Percentiles rank a stretch among this genome's conserved stretches.
phyloP scores from a whole-genome alignment of 2,113 vertebrate genomes.

The Macheiramphus alcinus region DNA sequence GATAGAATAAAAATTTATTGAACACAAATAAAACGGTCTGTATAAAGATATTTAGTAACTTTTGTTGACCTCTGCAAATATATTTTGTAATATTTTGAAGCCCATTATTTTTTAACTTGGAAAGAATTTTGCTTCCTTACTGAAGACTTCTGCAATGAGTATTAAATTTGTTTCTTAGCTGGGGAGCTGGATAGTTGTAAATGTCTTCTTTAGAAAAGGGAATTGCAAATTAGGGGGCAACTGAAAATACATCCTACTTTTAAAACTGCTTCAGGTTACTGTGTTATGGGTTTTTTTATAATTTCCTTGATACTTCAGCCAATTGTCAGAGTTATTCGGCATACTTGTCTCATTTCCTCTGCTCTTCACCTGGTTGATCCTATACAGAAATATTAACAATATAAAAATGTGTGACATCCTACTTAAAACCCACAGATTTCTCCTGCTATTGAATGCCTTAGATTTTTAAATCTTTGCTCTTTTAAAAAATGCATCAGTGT shows the following conservation, averaged over 20 bases:
- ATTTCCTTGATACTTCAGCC: background rate
- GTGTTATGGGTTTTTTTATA: background rate
- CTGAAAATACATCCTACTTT: background rate
- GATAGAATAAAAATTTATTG: background rate
- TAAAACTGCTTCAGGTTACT: background rate
- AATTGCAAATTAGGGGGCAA: background rate
- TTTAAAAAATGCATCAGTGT: background rate
- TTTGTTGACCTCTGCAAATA: background rate
- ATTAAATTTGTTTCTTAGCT: background rate
- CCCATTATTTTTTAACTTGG: background rate
- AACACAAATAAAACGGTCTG: background rate
- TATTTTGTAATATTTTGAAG: background rate
- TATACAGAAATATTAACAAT: background rate
- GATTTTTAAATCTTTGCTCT: background rate
- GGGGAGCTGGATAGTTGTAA: background rate
- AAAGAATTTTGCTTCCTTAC: background rate
- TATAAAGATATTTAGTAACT: background rate
- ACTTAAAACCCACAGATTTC: background rate
- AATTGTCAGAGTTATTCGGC: background rate
- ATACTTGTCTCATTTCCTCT: background rate
- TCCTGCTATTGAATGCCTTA: background rate
- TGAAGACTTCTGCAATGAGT: background rate
- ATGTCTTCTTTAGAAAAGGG: background rate
- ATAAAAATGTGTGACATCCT: background rate
- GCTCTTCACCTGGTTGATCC: background rate